phyloP scores from a whole-genome alignment of 2,113 vertebrate genomes.

The Elephas maximus region DNA sequence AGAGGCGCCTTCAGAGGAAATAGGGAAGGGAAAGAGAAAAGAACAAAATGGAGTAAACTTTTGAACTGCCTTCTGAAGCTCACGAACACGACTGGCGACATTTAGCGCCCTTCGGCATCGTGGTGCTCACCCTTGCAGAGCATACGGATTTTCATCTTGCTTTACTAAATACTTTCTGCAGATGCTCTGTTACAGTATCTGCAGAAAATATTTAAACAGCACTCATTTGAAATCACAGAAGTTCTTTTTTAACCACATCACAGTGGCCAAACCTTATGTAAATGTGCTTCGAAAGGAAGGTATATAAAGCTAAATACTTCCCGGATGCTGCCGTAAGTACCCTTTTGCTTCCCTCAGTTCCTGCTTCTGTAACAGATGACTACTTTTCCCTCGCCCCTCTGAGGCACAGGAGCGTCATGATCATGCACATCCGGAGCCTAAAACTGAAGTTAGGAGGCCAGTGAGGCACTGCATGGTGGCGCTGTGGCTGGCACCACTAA shows the following conservation, averaged over 20 bases:
- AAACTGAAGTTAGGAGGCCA: not conserved
- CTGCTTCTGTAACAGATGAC: not conserved
- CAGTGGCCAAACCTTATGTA: not conserved
- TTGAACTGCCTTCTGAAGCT: not conserved
- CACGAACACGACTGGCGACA: not conserved
- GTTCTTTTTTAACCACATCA: slow-evolving; percentile 38
- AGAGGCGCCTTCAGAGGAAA: slow-evolving; percentile 21
- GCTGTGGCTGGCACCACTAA: too few species aligned
- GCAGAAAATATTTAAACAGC: not conserved
- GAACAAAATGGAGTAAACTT: not conserved
- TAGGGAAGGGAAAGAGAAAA: slow-evolving; percentile 8
- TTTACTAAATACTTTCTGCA: slow-evolving; percentile 38
- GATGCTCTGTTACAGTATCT: not conserved
- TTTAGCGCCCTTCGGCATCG: not conserved
- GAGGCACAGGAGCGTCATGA: not conserved
- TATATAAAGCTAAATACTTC: not conserved
- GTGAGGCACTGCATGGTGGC: not conserved
- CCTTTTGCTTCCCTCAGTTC: not conserved
- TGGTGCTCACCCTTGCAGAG: not conserved
- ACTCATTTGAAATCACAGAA: slow-evolving; percentile 11
- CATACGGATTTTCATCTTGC: not conserved
- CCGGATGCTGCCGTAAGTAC: not conserved
- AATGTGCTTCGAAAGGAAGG: slow-evolving; percentile 15
- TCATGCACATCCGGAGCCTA: not conserved
- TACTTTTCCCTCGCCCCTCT: not conserved